phyloP scores from a whole-genome alignment of 2,113 vertebrate genomes.

The Podocnemis expansa region DNA sequence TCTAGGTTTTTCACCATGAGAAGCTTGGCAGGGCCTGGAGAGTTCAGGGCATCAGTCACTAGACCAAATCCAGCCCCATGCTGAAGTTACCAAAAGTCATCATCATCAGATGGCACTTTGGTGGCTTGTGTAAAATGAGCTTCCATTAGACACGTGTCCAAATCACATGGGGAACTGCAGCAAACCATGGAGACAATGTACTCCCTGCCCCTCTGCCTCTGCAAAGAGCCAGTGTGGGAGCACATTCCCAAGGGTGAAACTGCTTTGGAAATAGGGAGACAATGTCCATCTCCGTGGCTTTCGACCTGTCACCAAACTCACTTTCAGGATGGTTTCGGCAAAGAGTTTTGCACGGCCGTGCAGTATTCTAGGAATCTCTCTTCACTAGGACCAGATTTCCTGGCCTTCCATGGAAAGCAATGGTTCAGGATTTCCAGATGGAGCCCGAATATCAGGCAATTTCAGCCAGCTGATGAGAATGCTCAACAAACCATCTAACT shows the following conservation, averaged over 20 bases:
- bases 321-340: background rate
- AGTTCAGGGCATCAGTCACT: background rate
- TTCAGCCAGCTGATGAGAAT: accelerated
- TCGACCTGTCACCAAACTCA: background rate
- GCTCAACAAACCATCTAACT: background rate
- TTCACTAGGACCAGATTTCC: background rate
- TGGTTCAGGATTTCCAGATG: background rate
- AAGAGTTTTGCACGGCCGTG: background rate
- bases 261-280: no score
- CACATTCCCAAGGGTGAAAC: no score
- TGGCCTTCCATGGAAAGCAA: background rate
- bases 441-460: background rate
- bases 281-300: background rate
- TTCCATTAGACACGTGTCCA: no score
- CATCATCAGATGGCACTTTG: background rate
- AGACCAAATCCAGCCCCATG: background rate
- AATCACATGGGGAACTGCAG: background rate
- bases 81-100: background rate
- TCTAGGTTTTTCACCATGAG: background rate
- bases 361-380: background rate
- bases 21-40: background rate
- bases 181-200: background rate
- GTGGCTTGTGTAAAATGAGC: background rate
- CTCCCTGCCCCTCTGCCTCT: background rate
- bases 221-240: background rate